Percentiles rank a stretch among this genome's conserved stretches.
These are phyloP conservation scores for Xylota sylvarum DNA, from an alignment of 2,888 invertebrate genomes.

Conservation along the genomic window DNA sequence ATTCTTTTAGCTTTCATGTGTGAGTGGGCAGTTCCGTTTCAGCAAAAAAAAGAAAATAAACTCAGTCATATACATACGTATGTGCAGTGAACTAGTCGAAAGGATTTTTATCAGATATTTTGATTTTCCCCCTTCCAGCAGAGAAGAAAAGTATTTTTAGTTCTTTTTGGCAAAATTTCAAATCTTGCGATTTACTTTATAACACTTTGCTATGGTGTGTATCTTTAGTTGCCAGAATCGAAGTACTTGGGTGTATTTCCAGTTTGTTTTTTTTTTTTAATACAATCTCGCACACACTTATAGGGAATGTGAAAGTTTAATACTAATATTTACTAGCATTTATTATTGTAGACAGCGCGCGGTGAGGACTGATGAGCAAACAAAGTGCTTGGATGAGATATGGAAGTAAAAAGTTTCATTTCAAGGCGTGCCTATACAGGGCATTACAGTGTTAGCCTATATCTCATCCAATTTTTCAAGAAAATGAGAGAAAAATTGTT, in stretches of 20 bases:
- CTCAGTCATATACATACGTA: constrained; percentile 4
- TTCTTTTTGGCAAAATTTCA: constrained; percentile 66
- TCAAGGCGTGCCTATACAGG: neutral
- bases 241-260: constrained; percentile 12
- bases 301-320: constrained; percentile 17
- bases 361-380: neutral
- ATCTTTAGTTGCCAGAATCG: neutral
- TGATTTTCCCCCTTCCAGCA: constrained; percentile 28
- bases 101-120: constrained; percentile 61
- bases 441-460: neutral
- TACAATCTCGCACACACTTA: constrained; percentile 1
- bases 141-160: neutral
- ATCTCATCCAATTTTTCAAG: neutral
- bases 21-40: constrained; percentile 58
- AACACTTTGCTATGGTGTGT: constrained; percentile 53
- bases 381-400: neutral
- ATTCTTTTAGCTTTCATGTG: constrained; percentile 38
- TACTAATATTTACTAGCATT: constrained; percentile 10
- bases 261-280: constrained; percentile 10
- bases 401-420: neutral
- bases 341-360: neutral
- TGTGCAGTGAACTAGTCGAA: constrained; percentile 54
- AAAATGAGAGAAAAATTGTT: neutral
- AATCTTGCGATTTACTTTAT: constrained; percentile 68
- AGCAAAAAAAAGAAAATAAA: constrained; percentile 2